Percentiles rank a stretch among this genome's conserved stretches.
These are phyloP conservation scores for Toxotes chatareus DNA, from an alignment of 2,113 vertebrate species.

Conservation along the genomic window DNA sequence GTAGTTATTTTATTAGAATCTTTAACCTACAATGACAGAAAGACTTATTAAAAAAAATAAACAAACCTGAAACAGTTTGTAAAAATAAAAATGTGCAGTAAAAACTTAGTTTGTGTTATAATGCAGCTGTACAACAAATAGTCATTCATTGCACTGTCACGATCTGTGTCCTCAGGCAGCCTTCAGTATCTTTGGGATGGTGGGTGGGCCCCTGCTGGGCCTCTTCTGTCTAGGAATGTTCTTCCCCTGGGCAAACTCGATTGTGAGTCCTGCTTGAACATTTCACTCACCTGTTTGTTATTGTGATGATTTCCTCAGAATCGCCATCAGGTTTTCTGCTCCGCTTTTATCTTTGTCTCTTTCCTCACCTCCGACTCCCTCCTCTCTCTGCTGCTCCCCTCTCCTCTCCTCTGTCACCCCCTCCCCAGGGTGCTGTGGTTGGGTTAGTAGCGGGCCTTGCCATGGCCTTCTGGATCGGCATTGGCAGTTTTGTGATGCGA, in stretches of 20 bases:
- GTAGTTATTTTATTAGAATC: neutral
- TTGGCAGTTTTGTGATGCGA: slow-evolving; percentile 86
- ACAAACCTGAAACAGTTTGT: neutral
- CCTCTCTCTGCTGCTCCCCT: neutral
- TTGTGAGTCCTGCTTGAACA: slow-evolving; percentile 82
- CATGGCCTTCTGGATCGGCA: slow-evolving; percentile 97
- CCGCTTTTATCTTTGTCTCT: neutral
- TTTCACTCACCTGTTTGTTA: neutral
- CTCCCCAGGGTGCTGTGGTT: slow-evolving; percentile 87
- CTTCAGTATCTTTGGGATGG: slow-evolving; percentile 97
- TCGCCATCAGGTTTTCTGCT: no score
- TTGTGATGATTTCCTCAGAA: neutral
- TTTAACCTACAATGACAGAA: neutral
- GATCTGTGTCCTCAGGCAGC: slow-evolving; percentile 86
- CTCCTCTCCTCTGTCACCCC: neutral
- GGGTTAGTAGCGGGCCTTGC: slow-evolving; percentile 88
- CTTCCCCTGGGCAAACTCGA: slow-evolving; percentile 94
- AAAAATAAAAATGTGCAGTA: neutral
- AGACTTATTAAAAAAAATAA: neutral
- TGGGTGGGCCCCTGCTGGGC: slow-evolving; percentile 94
- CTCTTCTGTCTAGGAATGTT: slow-evolving; percentile 97
- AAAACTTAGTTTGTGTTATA: neutral
- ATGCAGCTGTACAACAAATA: neutral
- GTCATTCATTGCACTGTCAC: neutral
- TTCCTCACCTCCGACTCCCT: neutral